A percentile compares a stretch with the other conserved stretches of the same genome.
Conservation (phyloP, 1,140 invertebrate genomes). For the Pseudomyrmex sp. region DNA sequence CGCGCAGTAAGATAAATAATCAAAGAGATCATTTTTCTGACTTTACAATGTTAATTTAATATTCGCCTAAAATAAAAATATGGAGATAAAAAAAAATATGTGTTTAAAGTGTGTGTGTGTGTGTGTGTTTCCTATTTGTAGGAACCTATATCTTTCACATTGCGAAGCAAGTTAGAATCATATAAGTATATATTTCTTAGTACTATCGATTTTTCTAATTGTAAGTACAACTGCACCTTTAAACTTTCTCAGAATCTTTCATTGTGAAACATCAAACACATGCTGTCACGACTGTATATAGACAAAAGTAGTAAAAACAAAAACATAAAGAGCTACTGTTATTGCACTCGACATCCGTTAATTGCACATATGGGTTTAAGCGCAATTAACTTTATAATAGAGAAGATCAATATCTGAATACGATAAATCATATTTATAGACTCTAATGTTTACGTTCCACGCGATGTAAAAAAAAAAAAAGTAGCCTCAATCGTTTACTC, state of each 20-base stretch:
- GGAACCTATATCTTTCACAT: too few species aligned
- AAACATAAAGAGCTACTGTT: conserved; percentile 1
- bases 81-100: neutral
- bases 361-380: conserved; percentile 12
- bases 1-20: neutral
- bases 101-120: neutral
- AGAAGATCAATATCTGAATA: conserved; percentile 29
- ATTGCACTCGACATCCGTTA: neutral
- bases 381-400: conserved; percentile 35
- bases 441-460: conserved; percentile 14
- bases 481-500: neutral
- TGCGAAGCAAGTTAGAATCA: too few species aligned
- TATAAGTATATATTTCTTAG: neutral
- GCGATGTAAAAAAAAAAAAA: neutral
- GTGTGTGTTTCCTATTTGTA: too few species aligned
- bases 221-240: neutral
- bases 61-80: neutral
- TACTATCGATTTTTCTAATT: neutral
- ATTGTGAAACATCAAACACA: neutral
- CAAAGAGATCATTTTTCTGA: neutral
- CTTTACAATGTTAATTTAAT: neutral
- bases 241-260: neutral
- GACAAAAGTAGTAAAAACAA: neutral
- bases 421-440: conserved; percentile 28
- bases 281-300: neutral